Evolutionary conservation across 1,140 invertebrate genomes (phyloP).

Genomic region (Trichonephila clavata): DNA sequence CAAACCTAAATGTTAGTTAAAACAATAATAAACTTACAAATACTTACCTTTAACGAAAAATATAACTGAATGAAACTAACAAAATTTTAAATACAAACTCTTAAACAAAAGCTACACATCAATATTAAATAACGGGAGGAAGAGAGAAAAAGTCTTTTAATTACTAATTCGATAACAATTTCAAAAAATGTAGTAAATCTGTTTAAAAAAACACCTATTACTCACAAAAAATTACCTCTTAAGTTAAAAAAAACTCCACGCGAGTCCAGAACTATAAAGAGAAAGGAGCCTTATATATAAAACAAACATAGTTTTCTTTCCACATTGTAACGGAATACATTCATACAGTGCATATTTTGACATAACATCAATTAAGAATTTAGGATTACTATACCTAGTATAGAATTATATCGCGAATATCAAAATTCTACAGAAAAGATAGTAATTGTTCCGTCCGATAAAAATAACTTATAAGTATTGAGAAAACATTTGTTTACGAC

Average conservation of each 20-base stretch:
- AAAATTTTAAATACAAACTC: no score
- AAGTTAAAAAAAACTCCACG: background rate
- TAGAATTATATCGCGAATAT: background rate
- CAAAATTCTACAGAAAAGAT: slow-evolving; percentile 29
- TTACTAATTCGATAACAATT: no score
- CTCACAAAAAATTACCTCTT: no score
- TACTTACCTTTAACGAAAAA: no score
- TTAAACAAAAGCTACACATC: no score
- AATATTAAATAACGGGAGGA: no score
- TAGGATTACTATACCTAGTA: slow-evolving; percentile 19
- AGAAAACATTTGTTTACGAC: slow-evolving; percentile 4
- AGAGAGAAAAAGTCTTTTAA: no score
- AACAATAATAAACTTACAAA: no score
- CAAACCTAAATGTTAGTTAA: no score
- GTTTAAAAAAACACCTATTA: no score
- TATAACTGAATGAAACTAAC: no score
- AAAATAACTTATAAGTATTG: slow-evolving; percentile 12
- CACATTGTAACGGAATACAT: background rate
- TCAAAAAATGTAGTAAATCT: no score
- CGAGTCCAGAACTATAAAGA: slow-evolving; percentile 29
- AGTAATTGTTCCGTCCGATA: slow-evolving; percentile 46
- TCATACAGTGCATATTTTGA: slow-evolving; percentile 23
- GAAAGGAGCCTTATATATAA: slow-evolving; percentile 1
- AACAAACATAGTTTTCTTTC: slow-evolving; percentile 20
- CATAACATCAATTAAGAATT: slow-evolving; percentile 20